These are phyloP conservation scores for Suncus etruscus DNA, from an alignment of 2,113 vertebrate species.

Conservation along the genomic window DNA sequence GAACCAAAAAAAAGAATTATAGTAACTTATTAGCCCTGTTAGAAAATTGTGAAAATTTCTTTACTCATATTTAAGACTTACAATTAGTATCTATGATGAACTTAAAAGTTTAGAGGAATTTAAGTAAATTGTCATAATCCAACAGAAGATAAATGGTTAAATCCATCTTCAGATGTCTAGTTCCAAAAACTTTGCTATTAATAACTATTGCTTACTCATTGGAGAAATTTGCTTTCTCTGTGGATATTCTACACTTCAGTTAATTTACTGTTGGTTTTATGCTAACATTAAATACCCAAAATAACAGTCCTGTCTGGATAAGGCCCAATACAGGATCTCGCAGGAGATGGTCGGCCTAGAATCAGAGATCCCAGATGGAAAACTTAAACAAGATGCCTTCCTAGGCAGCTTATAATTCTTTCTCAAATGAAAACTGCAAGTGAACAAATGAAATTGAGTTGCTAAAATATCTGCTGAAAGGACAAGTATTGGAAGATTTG, in stretches of 20 bases:
- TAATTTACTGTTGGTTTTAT: conserved; percentile 30
- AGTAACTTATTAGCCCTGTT: not conserved
- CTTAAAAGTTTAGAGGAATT: conserved; percentile 1
- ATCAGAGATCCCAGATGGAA: conserved; percentile 71
- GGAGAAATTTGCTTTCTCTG: not conserved
- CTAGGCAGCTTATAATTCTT: conserved; percentile 24
- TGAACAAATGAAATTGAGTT: conserved; percentile 68
- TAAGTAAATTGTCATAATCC: not conserved
- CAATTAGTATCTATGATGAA: not conserved
- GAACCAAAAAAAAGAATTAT: too few relatives aligned
- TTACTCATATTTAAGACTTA: not conserved
- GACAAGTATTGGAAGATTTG: too few relatives aligned
- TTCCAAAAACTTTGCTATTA: not conserved
- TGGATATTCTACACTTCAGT: not conserved
- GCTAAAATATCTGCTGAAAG: not conserved
- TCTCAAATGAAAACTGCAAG: conserved; percentile 74
- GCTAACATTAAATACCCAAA: conserved; percentile 48
- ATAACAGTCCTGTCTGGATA: conserved; percentile 38
- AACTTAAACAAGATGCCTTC: not conserved
- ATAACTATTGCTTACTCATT: not conserved
- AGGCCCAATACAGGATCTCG: conserved; percentile 28
- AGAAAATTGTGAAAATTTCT: not conserved
- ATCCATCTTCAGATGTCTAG: not conserved
- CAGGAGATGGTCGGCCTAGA: conserved; percentile 54
- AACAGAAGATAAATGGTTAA: not conserved